Evolutionary conservation across 2,113 vertebrate species (phyloP).

Genomic region (Eolophus roseicapilla): DNA sequence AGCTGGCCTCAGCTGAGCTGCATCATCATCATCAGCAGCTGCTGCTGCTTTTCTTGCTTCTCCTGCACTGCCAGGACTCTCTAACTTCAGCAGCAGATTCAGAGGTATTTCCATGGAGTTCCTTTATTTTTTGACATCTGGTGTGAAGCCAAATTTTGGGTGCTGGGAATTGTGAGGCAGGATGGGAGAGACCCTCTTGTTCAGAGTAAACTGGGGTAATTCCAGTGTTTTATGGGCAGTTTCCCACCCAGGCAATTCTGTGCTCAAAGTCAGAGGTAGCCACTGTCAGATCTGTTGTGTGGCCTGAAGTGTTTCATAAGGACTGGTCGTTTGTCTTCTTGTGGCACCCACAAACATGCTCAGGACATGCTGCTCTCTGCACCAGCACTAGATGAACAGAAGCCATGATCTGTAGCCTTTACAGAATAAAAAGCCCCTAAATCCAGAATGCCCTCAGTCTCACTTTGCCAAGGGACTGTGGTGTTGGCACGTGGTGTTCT

Average conservation of each 20-base stretch:
- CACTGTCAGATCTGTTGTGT: rapidly evolving
- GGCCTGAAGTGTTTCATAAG: background rate
- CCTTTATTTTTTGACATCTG: background rate
- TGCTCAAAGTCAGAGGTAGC: rapidly evolving
- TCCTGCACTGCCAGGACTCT: background rate
- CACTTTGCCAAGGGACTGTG: background rate
- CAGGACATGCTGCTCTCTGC: background rate
- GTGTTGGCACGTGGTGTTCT: background rate
- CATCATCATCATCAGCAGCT: background rate
- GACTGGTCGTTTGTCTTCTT: rapidly evolving
- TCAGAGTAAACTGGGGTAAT: background rate
- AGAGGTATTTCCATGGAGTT: background rate
- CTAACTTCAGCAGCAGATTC: background rate
- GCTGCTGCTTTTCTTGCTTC: background rate
- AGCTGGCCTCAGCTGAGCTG: background rate
- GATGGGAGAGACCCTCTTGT: background rate
- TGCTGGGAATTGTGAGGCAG: background rate
- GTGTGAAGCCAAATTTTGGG: background rate
- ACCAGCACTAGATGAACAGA: background rate
- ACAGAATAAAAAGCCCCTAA: background rate
- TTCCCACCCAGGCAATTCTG: background rate
- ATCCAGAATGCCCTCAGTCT: background rate
- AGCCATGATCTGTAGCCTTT: background rate
- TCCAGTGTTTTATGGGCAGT: background rate
- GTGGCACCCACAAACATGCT: background rate